Percentiles rank a stretch among this genome's conserved stretches.
phyloP scores from a whole-genome alignment of 2,113 vertebrate genomes.

The Talpa occidentalis region DNA sequence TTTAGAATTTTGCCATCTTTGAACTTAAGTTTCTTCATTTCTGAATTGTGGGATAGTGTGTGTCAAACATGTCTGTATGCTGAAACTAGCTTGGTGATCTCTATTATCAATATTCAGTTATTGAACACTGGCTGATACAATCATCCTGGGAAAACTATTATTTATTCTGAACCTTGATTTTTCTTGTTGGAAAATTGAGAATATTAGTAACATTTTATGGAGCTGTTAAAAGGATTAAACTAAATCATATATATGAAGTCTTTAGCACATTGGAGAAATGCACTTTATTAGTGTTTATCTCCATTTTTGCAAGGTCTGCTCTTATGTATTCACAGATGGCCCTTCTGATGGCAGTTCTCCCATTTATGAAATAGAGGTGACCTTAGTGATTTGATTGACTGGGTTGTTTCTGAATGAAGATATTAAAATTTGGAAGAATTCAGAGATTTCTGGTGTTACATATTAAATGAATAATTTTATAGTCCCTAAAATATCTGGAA shows the following conservation, averaged over 20 bases:
- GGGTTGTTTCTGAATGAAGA: not conserved
- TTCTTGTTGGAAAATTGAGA: not conserved
- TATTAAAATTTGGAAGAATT: not conserved
- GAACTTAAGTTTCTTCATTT: not conserved
- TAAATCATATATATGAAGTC: not conserved
- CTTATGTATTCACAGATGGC: not conserved
- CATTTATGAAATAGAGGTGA: not conserved
- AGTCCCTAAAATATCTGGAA: not conserved
- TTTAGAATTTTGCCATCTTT: not conserved
- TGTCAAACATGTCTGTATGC: too few species aligned
- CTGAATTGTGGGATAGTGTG: not conserved
- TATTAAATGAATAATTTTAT: not conserved
- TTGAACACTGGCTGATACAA: not conserved
- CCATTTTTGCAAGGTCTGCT: not conserved
- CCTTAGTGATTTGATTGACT: not conserved
- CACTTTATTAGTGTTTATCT: not conserved
- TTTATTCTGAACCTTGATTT: not conserved
- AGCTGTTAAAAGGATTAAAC: not conserved
- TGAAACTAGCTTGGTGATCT: not conserved
- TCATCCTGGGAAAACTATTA: not conserved
- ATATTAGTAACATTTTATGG: not conserved
- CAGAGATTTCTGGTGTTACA: not conserved
- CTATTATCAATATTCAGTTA: not conserved
- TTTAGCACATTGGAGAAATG: not conserved
- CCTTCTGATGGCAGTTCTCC: not conserved